Evolutionary conservation across 1,140 invertebrate species (phyloP).

Genomic region (Polypedilum vanderplanki): DNA sequence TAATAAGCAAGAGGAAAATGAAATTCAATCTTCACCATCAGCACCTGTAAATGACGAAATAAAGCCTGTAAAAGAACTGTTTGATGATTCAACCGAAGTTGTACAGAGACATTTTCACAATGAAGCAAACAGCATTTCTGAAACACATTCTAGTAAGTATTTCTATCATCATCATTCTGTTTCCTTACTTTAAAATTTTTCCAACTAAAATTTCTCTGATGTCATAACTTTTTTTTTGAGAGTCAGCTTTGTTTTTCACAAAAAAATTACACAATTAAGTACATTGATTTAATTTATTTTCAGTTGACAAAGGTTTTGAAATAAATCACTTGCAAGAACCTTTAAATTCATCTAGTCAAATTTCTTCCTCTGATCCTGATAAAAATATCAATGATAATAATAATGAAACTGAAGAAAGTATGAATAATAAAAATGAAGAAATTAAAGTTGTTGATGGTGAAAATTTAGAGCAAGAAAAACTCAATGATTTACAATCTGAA

Average conservation of each 20-base stretch:
- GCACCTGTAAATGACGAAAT: neutral
- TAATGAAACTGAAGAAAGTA: neutral
- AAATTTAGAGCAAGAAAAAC: neutral
- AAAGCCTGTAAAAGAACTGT: too few relatives aligned
- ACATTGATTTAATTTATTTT: slow-evolving; percentile 27
- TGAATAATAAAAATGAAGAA: neutral
- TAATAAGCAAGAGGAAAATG: neutral
- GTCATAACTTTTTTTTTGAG: neutral
- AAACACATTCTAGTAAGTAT: too few relatives aligned
- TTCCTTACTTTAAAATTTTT: too few relatives aligned
- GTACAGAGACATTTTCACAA: neutral
- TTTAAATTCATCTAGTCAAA: slow-evolving; percentile 8
- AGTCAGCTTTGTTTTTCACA: neutral
- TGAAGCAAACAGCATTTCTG: neutral
- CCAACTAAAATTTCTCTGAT: neutral
- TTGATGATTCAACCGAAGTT: neutral
- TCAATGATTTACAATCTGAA: too few relatives aligned
- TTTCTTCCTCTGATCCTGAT: neutral
- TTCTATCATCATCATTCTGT: too few relatives aligned
- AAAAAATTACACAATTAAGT: neutral
- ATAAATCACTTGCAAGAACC: neutral
- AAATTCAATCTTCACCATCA: neutral
- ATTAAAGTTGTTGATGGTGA: neutral
- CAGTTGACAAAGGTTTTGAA: neutral
- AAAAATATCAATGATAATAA: neutral